Evolutionary conservation across 2,888 invertebrate genomes (phyloP).

Genomic region (Drosophila peninsularis): DNA sequence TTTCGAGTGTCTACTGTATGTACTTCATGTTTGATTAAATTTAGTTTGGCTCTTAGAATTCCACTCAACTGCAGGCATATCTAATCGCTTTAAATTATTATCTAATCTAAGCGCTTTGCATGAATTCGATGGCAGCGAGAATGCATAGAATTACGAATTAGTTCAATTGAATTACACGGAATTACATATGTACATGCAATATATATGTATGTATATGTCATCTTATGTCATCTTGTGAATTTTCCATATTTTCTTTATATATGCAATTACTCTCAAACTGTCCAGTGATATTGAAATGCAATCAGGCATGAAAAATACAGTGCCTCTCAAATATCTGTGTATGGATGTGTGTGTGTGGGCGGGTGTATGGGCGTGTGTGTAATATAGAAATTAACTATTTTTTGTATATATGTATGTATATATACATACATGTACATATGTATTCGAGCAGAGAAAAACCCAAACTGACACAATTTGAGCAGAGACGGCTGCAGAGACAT

Average conservation of each 20-base stretch:
- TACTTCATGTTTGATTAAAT: background rate
- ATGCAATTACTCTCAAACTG: conserved; percentile 36
- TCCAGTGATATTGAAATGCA: conserved; percentile 47
- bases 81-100: conserved; percentile 40
- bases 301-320: conserved; percentile 60
- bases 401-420: background rate
- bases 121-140: conserved; percentile 16
- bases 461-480: background rate
- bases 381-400: conserved; percentile 18
- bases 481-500: background rate
- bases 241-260: conserved; percentile 21
- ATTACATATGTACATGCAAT: background rate
- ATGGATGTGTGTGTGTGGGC: background rate
- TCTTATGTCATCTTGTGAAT: background rate
- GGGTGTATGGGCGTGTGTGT: background rate
- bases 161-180: conserved; percentile 18
- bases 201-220: too few species aligned
- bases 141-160: conserved; percentile 25
- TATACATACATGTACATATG: background rate
- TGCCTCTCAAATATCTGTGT: conserved; percentile 24
- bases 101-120: conserved; percentile 37
- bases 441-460: background rate
- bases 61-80: conserved; percentile 35
- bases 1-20: background rate
- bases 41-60: conserved; percentile 7